phyloP scores from a whole-genome alignment of 2,113 vertebrate species.

The Mola mola region DNA sequence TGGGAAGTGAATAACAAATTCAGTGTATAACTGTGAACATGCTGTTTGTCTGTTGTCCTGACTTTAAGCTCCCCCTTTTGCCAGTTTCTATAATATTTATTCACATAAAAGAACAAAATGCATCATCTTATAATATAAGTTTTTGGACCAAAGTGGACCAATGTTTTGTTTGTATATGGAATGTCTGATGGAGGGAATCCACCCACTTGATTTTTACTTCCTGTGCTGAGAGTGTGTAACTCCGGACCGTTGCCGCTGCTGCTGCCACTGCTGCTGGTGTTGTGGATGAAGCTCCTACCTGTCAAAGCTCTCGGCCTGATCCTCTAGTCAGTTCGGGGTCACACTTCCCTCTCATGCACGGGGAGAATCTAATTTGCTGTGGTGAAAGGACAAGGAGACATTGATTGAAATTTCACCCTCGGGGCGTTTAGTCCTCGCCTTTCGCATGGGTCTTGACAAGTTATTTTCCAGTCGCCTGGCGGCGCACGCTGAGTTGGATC shows the following conservation, averaged over 20 bases:
- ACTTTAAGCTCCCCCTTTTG: conserved; percentile 11
- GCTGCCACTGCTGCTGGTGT: conserved; percentile 21
- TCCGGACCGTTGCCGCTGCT: conserved; percentile 6
- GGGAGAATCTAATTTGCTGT: conserved; percentile 81
- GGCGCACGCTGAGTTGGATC: conserved; percentile 68
- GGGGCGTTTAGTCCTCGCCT: conserved; percentile 75
- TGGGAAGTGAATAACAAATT: too few species aligned
- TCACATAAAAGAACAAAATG: conserved; percentile 10
- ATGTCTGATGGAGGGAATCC: background rate
- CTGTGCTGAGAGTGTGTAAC: background rate
- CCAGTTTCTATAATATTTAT: conserved; percentile 3
- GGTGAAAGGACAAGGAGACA: conserved; percentile 85
- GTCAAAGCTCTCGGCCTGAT: conserved; percentile 68
- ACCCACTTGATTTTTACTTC: background rate
- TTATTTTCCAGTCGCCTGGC: conserved; percentile 75
- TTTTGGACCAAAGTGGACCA: too few species aligned
- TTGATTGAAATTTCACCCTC: conserved; percentile 83
- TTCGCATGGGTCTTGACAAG: conserved; percentile 79
- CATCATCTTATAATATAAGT: background rate
- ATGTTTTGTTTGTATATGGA: too few species aligned
- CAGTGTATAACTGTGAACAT: too few species aligned
- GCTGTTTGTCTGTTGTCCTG: too few species aligned
- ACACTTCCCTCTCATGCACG: conserved; percentile 76
- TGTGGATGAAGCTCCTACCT: conserved; percentile 62
- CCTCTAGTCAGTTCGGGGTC: conserved; percentile 80